Conservation (phyloP, 2,797 vertebrate species). For the Mus minutoides region DNA sequence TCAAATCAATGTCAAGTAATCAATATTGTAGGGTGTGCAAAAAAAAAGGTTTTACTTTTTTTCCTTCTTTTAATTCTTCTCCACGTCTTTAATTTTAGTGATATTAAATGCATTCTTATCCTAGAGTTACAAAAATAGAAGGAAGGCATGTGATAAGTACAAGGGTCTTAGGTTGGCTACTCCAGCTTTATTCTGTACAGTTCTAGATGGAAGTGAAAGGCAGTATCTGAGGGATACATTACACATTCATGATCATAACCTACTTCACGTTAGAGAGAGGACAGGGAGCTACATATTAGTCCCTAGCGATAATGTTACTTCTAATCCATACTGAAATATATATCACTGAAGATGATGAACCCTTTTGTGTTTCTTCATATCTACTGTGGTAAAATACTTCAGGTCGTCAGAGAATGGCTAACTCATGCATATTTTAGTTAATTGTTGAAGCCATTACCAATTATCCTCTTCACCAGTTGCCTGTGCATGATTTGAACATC, state of each 20-base stretch:
- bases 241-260: not conserved
- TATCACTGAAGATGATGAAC: not conserved
- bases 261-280: not conserved
- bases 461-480: conserved; percentile 36
- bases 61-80: rapidly evolving
- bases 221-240: not conserved
- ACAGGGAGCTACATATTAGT: not conserved
- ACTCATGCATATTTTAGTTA: not conserved
- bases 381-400: not conserved
- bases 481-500: conserved; percentile 44
- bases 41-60: not conserved
- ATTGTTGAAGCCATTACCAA: conserved; percentile 20
- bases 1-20: not conserved
- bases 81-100: not conserved
- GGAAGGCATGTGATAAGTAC: not conserved
- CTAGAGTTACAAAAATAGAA: too few relatives aligned
- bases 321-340: not conserved
- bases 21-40: not conserved
- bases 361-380: not conserved
- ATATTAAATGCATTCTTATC: not conserved
- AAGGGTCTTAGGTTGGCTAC: not conserved
- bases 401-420: not conserved
- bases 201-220: not conserved
- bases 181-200: not conserved
- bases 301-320: not conserved